A percentile compares a stretch with the other conserved stretches of the same genome.
Evolutionary conservation across 2,888 invertebrate genomes (phyloP).

Genomic region (Melieria omissa): DNA sequence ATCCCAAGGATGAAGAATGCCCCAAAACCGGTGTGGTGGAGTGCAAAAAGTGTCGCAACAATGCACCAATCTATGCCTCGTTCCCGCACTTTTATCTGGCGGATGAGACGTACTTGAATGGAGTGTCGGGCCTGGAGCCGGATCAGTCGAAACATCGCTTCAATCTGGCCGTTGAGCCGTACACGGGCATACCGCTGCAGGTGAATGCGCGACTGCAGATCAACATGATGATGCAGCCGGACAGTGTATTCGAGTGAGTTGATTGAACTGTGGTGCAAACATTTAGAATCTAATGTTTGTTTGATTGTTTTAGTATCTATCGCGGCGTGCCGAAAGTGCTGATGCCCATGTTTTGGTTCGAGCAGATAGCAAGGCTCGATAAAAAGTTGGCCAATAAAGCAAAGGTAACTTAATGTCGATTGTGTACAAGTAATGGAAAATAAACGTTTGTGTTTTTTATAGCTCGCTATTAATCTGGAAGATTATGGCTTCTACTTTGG

Average conservation of each 20-base stretch:
- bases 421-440: no score
- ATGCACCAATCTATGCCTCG: constrained; percentile 85
- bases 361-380: constrained; percentile 73
- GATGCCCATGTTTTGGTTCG: constrained; percentile 83
- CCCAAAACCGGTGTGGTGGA: constrained; percentile 75
- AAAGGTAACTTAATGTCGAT: constrained; percentile 49
- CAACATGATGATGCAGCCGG: constrained; percentile 73
- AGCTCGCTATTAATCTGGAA: constrained; percentile 60
- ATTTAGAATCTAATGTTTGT: not conserved
- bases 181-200: constrained; percentile 80
- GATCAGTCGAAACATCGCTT: constrained; percentile 74
- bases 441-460: constrained; percentile 1
- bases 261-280: not conserved
- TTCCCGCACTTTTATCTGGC: constrained; percentile 85
- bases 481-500: constrained; percentile 60
- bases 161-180: constrained; percentile 77
- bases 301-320: constrained; percentile 69
- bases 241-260: constrained; percentile 70
- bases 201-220: constrained; percentile 82
- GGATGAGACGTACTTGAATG: constrained; percentile 73
- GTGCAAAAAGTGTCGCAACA: constrained; percentile 78
- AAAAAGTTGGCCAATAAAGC: constrained; percentile 69
- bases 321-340: constrained; percentile 69
- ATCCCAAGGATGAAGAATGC: constrained; percentile 68
- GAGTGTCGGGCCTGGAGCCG: constrained; percentile 77